Conservation (phyloP, 2,113 vertebrate species). For the Zeus faber region DNA sequence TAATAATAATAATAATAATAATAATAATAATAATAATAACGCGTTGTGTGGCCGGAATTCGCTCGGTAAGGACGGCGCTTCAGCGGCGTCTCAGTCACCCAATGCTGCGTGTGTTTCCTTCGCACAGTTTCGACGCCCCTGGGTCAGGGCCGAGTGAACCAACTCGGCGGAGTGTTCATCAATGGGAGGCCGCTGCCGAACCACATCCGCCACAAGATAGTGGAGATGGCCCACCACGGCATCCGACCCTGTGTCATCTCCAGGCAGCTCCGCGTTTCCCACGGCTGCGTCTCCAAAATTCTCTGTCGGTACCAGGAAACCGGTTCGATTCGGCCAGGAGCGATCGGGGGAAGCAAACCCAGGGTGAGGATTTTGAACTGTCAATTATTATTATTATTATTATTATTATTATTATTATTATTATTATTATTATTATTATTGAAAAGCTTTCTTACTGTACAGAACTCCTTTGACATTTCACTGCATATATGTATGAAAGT, state of each 20-base stretch:
- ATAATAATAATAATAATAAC: no score
- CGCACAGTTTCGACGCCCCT: slow-evolving; percentile 90
- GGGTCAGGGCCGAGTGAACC: slow-evolving; percentile 95
- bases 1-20: no score
- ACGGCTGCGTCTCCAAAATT: slow-evolving; percentile 97
- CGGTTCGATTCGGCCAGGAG: slow-evolving; percentile 93
- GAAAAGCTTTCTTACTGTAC: no score
- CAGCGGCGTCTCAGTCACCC: no score
- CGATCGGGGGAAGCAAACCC: slow-evolving; percentile 96
- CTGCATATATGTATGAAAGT: no score
- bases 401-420: slow-evolving; percentile 14
- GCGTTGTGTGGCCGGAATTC: no score
- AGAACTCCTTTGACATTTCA: no score
- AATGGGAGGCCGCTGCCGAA: slow-evolving; percentile 94
- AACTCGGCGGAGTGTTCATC: slow-evolving; percentile 98
- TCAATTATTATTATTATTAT: neutral
- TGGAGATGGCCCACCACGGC: slow-evolving; percentile 98
- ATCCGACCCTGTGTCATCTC: slow-evolving; percentile 98
- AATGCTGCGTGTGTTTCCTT: slow-evolving; percentile 5
- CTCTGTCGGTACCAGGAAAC: slow-evolving; percentile 97
- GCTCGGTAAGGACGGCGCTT: no score
- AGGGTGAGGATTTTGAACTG: slow-evolving; percentile 80
- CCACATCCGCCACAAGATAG: slow-evolving; percentile 97
- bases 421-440: neutral
- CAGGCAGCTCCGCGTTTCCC: slow-evolving; percentile 90